Percentiles rank a stretch among this genome's conserved stretches.
Evolutionary conservation across 2,888 invertebrate genomes (phyloP).

Genomic region (Erpobdella octoculata): DNA sequence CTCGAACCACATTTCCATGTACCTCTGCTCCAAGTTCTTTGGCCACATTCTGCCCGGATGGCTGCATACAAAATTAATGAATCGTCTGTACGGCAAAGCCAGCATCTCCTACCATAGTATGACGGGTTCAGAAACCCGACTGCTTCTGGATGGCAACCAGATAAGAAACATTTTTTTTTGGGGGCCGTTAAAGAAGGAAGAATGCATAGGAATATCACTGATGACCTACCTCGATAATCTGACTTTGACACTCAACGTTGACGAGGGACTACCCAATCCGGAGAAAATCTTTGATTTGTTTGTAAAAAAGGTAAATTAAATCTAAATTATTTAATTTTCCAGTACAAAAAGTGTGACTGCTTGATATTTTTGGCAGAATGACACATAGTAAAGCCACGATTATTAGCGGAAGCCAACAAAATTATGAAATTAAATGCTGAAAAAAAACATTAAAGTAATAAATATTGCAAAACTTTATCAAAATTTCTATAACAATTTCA

Average conservation of each 20-base stretch:
- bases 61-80: neutral
- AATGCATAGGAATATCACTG: slow-evolving; percentile 13
- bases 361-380: too few species aligned
- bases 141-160: neutral
- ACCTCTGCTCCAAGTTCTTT: neutral
- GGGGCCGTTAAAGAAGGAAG: slow-evolving; percentile 7
- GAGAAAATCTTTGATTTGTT: slow-evolving; percentile 16
- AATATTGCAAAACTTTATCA: too few species aligned
- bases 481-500: too few species aligned
- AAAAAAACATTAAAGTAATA: too few species aligned
- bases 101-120: neutral
- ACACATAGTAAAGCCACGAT: too few species aligned
- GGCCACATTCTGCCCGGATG: neutral
- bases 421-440: too few species aligned
- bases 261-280: neutral
- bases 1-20: slow-evolving; percentile 8
- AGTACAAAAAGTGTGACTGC: too few species aligned
- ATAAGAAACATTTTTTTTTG: slow-evolving; percentile 20
- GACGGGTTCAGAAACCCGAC: neutral
- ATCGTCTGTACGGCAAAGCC: neutral
- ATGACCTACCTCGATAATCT: slow-evolving; percentile 7
- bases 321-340: neutral
- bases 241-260: slow-evolving; percentile 7
- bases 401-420: too few species aligned
- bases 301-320: slow-evolving; percentile 3